Percentiles rank a stretch among this genome's conserved stretches.
These are phyloP conservation scores for Latrodectus elegans DNA, from an alignment of 2,888 invertebrate species.

Conservation along the genomic window DNA sequence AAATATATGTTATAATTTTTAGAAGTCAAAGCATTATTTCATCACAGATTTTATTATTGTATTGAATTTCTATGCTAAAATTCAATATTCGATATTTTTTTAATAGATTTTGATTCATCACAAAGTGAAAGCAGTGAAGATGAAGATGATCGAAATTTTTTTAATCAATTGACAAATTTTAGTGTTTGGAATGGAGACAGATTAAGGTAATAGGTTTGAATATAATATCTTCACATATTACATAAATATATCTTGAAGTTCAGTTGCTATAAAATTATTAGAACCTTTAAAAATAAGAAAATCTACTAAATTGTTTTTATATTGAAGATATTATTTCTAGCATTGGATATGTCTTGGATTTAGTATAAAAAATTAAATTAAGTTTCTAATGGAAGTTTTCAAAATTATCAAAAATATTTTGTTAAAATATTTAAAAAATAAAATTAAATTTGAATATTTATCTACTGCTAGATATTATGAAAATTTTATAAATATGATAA, in stretches of 20 bases:
- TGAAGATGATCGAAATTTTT: constrained; percentile 72
- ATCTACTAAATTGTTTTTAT: neutral
- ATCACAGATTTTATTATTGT: neutral
- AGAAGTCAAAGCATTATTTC: neutral
- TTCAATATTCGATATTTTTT: neutral
- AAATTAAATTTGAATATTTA: no score
- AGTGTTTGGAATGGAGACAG: constrained; percentile 65
- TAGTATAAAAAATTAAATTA: no score
- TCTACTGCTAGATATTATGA: no score
- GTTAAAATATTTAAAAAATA: no score
- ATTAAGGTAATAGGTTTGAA: constrained; percentile 32
- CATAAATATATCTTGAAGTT: no score
- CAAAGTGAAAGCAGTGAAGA: constrained; percentile 73
- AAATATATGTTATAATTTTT: neutral
- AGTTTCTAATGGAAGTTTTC: no score
- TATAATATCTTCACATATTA: no score
- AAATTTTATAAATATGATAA: no score
- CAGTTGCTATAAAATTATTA: neutral
- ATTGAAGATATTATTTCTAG: neutral
- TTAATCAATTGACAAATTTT: constrained; percentile 70
- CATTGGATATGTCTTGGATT: neutral
- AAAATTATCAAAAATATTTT: no score
- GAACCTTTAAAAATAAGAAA: neutral
- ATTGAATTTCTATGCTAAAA: no score
- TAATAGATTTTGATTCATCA: constrained; percentile 71